Percentiles rank a stretch among this genome's conserved stretches.
These are phyloP conservation scores for Balearica regulorum DNA, from an alignment of 2,797 vertebrate genomes.

Conservation along the genomic window DNA sequence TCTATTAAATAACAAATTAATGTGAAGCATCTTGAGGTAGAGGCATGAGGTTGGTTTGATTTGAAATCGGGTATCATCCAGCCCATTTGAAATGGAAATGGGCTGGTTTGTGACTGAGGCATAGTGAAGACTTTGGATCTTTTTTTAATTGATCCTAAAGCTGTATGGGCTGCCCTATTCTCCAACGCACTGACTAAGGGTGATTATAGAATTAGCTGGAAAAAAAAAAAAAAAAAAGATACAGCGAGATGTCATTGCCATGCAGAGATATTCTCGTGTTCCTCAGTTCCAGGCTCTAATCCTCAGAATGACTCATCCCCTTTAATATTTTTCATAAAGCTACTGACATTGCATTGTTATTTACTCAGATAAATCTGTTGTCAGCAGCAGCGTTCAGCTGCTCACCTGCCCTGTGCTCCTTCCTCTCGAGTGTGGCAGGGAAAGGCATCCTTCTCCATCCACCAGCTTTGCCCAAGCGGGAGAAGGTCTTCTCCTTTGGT, in stretches of 20 bases:
- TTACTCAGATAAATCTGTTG: background rate
- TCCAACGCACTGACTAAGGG: background rate
- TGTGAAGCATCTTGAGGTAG: background rate
- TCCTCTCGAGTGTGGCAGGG: fast-evolving
- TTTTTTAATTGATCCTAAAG: background rate
- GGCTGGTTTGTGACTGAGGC: background rate
- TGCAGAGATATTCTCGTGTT: background rate
- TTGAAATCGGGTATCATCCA: background rate
- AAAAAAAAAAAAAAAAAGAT: background rate
- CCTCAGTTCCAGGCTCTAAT: background rate
- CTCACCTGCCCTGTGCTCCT: background rate
- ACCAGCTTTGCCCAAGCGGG: background rate
- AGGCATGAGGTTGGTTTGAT: background rate
- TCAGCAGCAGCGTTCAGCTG: background rate
- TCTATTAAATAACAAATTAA: conserved; percentile 29
- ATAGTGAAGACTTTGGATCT: background rate
- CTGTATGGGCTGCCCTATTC: background rate
- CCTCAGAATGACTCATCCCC: background rate
- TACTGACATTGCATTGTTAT: background rate
- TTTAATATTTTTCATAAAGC: background rate
- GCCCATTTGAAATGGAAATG: background rate
- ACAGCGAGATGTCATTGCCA: background rate
- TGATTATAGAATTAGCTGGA: background rate
- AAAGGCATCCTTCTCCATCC: background rate
- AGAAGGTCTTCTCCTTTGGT: background rate